A percentile compares a stretch with the other conserved stretches of the same genome.
Evolutionary conservation across 2,888 invertebrate species (phyloP).

Genomic region (Chironomus tentans): DNA sequence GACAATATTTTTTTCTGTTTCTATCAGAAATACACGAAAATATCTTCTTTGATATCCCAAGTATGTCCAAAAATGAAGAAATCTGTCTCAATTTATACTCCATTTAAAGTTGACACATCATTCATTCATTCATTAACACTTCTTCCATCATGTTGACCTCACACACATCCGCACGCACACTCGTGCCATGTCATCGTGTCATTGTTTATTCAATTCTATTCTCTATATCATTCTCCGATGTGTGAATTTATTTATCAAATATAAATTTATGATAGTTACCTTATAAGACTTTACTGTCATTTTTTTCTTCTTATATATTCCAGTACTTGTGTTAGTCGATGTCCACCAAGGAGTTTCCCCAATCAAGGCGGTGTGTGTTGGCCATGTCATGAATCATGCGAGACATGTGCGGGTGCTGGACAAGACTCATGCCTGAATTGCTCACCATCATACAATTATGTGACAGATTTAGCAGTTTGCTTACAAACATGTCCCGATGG

Average conservation of each 20-base stretch:
- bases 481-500: conserved; percentile 83
- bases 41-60: no score
- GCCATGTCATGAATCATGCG: conserved; percentile 83
- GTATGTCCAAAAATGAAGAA: no score
- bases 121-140: no score
- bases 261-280: no score
- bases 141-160: no score
- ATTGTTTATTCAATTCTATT: no score
- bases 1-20: no score
- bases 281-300: conserved; percentile 17
- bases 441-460: conserved; percentile 71
- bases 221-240: neutral
- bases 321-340: conserved; percentile 74
- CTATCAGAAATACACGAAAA: no score
- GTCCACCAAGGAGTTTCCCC: conserved; percentile 75
- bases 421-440: conserved; percentile 80
- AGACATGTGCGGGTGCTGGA: conserved; percentile 79
- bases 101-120: no score
- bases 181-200: no score
- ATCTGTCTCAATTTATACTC: neutral
- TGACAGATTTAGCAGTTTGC: conserved; percentile 77
- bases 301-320: conserved; percentile 31
- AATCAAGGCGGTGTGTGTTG: conserved; percentile 73
- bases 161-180: no score
- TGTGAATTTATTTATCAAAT: neutral